phyloP scores from a whole-genome alignment of 2,797 vertebrate species.

The Microctenopoma steveboyesi region DNA sequence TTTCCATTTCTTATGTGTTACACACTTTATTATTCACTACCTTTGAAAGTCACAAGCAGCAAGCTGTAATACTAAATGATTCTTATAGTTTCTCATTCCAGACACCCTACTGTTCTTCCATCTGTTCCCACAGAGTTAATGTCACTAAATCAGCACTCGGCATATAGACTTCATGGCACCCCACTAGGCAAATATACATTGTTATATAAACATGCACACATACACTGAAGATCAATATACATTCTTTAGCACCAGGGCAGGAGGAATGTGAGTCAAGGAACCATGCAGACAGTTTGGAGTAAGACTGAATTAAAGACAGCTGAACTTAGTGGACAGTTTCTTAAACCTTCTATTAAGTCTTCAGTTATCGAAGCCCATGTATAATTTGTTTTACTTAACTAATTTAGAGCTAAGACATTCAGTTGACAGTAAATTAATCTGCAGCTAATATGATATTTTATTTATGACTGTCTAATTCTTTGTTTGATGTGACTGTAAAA shows the following conservation, averaged over 20 bases:
- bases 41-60: constrained; percentile 15
- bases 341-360: background rate
- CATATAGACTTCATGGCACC: constrained; percentile 63
- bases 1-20: constrained; percentile 8
- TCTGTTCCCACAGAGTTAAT: constrained; percentile 70
- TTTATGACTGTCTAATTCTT: background rate
- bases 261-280: constrained; percentile 63
- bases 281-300: constrained; percentile 31
- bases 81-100: constrained; percentile 57
- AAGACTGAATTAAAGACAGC: constrained; percentile 27
- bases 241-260: constrained; percentile 45
- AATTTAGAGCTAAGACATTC: background rate
- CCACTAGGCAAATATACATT: constrained; percentile 74
- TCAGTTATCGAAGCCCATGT: background rate
- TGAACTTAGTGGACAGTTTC: background rate
- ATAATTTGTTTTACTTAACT: background rate
- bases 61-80: constrained; percentile 44
- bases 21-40: background rate
- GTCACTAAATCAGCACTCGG: constrained; percentile 50
- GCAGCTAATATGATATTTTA: background rate
- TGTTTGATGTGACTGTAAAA: background rate
- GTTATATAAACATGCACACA: constrained; percentile 62
- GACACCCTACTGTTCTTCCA: constrained; percentile 60
- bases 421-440: background rate
- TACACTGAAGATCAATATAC: constrained; percentile 59